A percentile compares a stretch with the other conserved stretches of the same genome.
Evolutionary conservation across 2,797 vertebrate genomes (phyloP).

Genomic region (Protonibea diacanthus): DNA sequence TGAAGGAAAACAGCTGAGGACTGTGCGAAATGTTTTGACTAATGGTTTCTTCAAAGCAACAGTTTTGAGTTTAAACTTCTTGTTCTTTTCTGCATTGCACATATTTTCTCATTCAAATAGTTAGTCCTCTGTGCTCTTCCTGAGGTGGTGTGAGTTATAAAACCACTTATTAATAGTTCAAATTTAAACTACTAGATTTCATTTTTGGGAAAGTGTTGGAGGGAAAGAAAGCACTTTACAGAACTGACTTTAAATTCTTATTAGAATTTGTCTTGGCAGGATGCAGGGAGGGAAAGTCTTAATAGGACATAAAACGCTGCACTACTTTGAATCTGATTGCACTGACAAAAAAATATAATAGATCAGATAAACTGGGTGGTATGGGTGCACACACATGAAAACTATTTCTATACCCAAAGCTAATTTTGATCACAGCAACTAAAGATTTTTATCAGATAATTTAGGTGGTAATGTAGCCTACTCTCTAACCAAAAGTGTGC

Average conservation of each 20-base stretch:
- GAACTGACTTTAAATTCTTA: conserved; percentile 35
- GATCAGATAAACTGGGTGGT: conserved; percentile 26
- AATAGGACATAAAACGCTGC: conserved; percentile 56
- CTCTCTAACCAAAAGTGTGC: conserved; percentile 54
- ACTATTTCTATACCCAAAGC: conserved; percentile 46
- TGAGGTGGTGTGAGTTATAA: conserved; percentile 9
- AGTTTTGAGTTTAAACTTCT: conserved; percentile 10
- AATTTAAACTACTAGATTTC: conserved; percentile 27
- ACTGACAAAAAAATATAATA: conserved; percentile 52
- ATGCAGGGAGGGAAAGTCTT: conserved; percentile 17
- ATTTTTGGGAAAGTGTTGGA: conserved; percentile 20
- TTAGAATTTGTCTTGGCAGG: conserved; percentile 28
- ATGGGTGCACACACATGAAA: conserved; percentile 35
- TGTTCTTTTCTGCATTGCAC: background rate
- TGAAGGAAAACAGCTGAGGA: conserved; percentile 86
- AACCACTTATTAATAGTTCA: conserved; percentile 15
- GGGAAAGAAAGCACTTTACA: conserved; percentile 76
- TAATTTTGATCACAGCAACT: conserved; percentile 46
- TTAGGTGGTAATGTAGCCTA: conserved; percentile 37
- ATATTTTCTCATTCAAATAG: conserved; percentile 11
- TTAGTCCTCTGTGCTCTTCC: conserved; percentile 15
- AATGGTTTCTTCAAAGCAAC: conserved; percentile 8
- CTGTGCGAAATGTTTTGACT: background rate
- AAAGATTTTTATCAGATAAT: conserved; percentile 56
- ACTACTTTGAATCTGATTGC: conserved; percentile 72